A percentile compares a stretch with the other conserved stretches of the same genome.
Conservation (phyloP, 2,888 invertebrate genomes). For the Pandemis heparana region DNA sequence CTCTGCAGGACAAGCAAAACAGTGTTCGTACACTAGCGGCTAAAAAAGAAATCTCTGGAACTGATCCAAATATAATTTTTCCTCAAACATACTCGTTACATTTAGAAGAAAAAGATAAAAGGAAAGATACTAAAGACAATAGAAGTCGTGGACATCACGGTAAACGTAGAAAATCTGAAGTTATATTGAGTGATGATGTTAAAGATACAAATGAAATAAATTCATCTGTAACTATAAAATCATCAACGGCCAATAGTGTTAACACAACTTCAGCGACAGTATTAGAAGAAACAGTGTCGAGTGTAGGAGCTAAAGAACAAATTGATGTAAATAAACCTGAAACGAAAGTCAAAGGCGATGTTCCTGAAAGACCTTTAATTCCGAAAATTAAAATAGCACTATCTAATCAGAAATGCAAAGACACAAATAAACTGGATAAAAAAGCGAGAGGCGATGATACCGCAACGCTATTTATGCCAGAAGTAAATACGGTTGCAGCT, state of each 20-base stretch:
- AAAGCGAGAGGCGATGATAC: not conserved
- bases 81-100: not conserved
- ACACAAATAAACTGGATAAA: not conserved
- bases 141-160: constrained; percentile 12
- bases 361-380: not conserved
- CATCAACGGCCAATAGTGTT: not conserved
- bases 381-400: not conserved
- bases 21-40: not conserved
- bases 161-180: constrained; percentile 12
- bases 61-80: not conserved
- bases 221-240: not conserved
- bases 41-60: constrained; percentile 11
- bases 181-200: not conserved
- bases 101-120: constrained; percentile 6
- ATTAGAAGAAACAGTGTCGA: not conserved
- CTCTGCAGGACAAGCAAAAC: constrained; percentile 47
- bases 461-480: not conserved
- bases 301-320: not conserved
- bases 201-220: not conserved
- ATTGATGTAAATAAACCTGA: not conserved
- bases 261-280: not conserved
- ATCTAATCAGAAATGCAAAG: not conserved
- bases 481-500: not conserved
- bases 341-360: not conserved
- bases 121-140: constrained; percentile 14